These are phyloP conservation scores for Tyria jacobaeae DNA, from an alignment of 2,888 invertebrate species.

Conservation along the genomic window DNA sequence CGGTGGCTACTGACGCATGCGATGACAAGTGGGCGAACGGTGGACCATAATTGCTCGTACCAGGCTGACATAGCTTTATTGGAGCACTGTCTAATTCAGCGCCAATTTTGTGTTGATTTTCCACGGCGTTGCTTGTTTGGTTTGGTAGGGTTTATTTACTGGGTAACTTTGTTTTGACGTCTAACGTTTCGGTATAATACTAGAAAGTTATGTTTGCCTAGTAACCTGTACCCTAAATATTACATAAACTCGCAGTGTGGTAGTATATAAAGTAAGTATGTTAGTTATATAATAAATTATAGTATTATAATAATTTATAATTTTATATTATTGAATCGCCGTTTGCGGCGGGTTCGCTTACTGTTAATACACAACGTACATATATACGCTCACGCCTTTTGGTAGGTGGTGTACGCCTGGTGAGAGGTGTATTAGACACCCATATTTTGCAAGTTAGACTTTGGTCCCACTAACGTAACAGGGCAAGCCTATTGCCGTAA, in stretches of 20 bases:
- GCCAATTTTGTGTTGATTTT: conserved; percentile 36
- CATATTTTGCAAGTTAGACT: too few relatives aligned
- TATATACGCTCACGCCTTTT: too few relatives aligned
- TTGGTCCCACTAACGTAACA: too few relatives aligned
- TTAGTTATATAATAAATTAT: too few relatives aligned
- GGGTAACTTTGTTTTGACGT: not conserved
- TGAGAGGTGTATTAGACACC: too few relatives aligned
- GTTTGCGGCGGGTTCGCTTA: too few relatives aligned
- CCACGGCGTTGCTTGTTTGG: not conserved
- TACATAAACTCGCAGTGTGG: not conserved
- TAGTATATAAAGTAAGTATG: too few relatives aligned
- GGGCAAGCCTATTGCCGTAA: too few relatives aligned
- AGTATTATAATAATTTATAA: too few relatives aligned
- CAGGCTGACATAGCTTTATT: conserved; percentile 41
- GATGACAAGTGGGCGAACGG: conserved; percentile 35
- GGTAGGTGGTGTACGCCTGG: too few relatives aligned
- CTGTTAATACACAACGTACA: too few relatives aligned
- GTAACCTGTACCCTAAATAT: not conserved
- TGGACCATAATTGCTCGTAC: conserved; percentile 36
- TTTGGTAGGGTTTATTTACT: not conserved
- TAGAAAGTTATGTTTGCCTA: not conserved
- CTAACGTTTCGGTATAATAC: not conserved
- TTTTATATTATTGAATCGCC: too few relatives aligned
- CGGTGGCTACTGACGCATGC: not conserved
- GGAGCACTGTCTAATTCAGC: conserved; percentile 34